phyloP scores from a whole-genome alignment of 2,888 invertebrate species.

The Dysmachus trigonus region DNA sequence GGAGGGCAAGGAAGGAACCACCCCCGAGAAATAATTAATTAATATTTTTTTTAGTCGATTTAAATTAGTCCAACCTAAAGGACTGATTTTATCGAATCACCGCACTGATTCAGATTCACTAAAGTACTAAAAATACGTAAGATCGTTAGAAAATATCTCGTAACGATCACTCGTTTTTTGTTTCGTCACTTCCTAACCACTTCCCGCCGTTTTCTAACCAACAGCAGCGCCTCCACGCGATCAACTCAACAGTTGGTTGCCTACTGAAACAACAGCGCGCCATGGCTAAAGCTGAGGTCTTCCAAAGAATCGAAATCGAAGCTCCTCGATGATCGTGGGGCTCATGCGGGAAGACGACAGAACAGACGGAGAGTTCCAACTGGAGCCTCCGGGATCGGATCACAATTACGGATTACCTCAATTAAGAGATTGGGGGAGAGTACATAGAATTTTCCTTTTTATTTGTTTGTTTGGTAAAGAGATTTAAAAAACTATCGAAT shows the following conservation, averaged over 20 bases:
- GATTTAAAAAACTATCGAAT: background rate
- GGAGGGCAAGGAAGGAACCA: background rate
- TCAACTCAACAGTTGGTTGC: conserved; percentile 49
- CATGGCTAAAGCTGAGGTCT: conserved; percentile 14
- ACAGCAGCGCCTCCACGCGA: background rate
- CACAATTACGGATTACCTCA: background rate
- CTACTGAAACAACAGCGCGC: conserved; percentile 41
- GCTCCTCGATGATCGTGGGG: background rate
- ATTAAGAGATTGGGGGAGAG: background rate
- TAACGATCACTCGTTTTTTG: background rate
- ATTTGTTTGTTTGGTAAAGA: too few relatives aligned
- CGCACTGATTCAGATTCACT: background rate
- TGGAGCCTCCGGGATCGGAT: background rate
- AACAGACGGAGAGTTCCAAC: background rate
- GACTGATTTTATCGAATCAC: background rate
- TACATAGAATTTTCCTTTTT: background rate
- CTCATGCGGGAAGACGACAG: background rate
- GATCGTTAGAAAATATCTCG: background rate
- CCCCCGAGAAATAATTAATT: background rate
- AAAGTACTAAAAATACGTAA: background rate
- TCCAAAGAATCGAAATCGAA: background rate
- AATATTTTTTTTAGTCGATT: background rate
- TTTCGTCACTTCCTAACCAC: conserved; percentile 21
- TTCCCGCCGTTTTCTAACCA: background rate
- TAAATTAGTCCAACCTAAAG: background rate